These are phyloP conservation scores for Podarcis raffonei DNA, from an alignment of 2,113 vertebrate genomes.

Conservation along the genomic window DNA sequence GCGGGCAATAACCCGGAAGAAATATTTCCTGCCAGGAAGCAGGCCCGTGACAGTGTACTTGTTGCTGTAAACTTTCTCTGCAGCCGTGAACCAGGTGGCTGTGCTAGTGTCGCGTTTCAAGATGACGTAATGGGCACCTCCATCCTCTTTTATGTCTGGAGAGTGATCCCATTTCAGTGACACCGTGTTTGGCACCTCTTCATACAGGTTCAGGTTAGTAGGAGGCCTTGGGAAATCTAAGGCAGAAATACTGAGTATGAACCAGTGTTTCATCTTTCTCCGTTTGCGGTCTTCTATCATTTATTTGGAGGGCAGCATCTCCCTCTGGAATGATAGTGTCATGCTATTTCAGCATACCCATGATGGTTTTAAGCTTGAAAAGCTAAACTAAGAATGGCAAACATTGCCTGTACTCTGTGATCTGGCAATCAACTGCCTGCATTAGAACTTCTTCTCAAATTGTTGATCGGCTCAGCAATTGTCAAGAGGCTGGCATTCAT, in stretches of 20 bases:
- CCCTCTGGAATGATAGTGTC: not conserved
- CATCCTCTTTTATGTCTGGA: constrained; percentile 61
- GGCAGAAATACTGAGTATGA: constrained; percentile 15
- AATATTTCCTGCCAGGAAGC: constrained; percentile 74
- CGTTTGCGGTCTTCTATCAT: not conserved
- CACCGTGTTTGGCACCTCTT: constrained; percentile 71
- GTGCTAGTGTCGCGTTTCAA: constrained; percentile 72
- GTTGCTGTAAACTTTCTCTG: constrained; percentile 69
- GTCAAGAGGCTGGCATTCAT: not conserved
- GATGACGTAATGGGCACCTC: constrained; percentile 66
- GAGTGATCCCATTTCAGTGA: constrained; percentile 75
- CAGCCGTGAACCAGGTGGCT: constrained; percentile 62
- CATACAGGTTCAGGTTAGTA: constrained; percentile 67
- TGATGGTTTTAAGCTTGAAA: not conserved
- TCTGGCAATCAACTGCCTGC: not conserved
- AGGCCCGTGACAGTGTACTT: constrained; percentile 70
- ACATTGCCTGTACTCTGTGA: not conserved
- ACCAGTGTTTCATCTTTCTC: not conserved
- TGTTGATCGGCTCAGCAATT: not conserved
- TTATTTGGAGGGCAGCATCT: not conserved
- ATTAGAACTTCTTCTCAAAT: not conserved
- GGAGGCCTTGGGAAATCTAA: constrained; percentile 68
- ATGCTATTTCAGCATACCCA: too few relatives aligned
- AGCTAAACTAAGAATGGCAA: not conserved
- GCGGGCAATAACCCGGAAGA: constrained; percentile 72